phyloP scores from a whole-genome alignment of 2,888 invertebrate genomes.

The Rhyacophila evoluta region DNA sequence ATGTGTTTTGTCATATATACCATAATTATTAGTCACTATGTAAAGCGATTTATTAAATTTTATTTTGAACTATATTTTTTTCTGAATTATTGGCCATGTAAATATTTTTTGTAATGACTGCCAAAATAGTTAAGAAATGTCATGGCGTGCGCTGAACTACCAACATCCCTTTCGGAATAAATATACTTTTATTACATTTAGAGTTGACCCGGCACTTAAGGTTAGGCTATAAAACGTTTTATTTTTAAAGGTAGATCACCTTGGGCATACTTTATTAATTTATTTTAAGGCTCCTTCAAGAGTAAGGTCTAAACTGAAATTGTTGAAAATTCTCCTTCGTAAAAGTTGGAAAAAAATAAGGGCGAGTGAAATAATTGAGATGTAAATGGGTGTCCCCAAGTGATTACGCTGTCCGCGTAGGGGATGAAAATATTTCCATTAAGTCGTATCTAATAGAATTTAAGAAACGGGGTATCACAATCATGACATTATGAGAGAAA shows the following conservation, averaged over 20 bases:
- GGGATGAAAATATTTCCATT: not conserved
- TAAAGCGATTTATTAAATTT: too few relatives aligned
- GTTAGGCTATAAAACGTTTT: not conserved
- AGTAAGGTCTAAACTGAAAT: not conserved
- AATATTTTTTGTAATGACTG: too few relatives aligned
- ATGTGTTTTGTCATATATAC: too few relatives aligned
- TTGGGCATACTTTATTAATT: not conserved
- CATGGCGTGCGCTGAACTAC: too few relatives aligned
- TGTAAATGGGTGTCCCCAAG: not conserved
- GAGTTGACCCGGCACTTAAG: conserved; percentile 19
- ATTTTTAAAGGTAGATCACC: not conserved
- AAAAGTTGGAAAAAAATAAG: not conserved
- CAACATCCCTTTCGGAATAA: not conserved
- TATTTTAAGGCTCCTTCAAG: not conserved
- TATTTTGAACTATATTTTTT: too few relatives aligned
- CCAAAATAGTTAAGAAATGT: too few relatives aligned
- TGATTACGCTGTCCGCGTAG: not conserved
- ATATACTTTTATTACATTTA: not conserved
- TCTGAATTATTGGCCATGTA: too few relatives aligned
- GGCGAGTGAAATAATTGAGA: not conserved
- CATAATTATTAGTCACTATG: too few relatives aligned
- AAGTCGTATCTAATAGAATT: not conserved
- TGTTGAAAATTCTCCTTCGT: not conserved
- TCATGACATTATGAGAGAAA: too few relatives aligned
- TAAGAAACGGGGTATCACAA: too few relatives aligned